Evolutionary conservation across 1,140 invertebrate species (phyloP).

Genomic region (Hyposmocoma kahamanoa): DNA sequence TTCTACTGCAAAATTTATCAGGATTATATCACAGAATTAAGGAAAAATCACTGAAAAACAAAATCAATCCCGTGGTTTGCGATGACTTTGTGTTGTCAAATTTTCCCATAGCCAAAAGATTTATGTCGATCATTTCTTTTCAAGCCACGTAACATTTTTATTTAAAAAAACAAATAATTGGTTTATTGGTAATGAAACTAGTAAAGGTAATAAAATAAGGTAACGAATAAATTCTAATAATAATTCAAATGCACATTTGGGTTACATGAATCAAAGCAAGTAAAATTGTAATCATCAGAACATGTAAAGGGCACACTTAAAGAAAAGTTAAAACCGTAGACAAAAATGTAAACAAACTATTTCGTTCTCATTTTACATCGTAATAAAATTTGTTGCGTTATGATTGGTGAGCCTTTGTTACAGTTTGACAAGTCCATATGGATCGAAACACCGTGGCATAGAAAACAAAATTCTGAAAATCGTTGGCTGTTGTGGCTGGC

Average conservation of each 20-base stretch:
- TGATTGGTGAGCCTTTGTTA: conserved; percentile 14
- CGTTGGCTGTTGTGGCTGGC: conserved; percentile 11
- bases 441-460: conserved; percentile 11
- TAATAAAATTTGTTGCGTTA: not conserved
- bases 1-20: conserved; percentile 24
- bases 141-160: not conserved
- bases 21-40: conserved; percentile 22
- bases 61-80: conserved; percentile 37
- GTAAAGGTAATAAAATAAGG: too few relatives aligned
- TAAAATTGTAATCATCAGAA: too few relatives aligned
- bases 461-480: conserved; percentile 16
- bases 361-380: too few relatives aligned
- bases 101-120: not conserved
- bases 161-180: too few relatives aligned
- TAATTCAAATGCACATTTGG: too few relatives aligned
- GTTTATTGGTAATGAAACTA: too few relatives aligned
- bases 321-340: too few relatives aligned
- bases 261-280: not conserved
- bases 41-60: conserved; percentile 25
- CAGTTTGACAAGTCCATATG: not conserved
- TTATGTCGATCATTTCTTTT: not conserved
- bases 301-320: too few relatives aligned
- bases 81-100: conserved; percentile 1
- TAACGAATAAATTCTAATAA: too few relatives aligned
- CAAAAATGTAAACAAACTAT: too few relatives aligned